A percentile compares a stretch with the other conserved stretches of the same genome.
These are phyloP conservation scores for Clarias gariepinus DNA, from an alignment of 2,113 vertebrate species.

Conservation along the genomic window DNA sequence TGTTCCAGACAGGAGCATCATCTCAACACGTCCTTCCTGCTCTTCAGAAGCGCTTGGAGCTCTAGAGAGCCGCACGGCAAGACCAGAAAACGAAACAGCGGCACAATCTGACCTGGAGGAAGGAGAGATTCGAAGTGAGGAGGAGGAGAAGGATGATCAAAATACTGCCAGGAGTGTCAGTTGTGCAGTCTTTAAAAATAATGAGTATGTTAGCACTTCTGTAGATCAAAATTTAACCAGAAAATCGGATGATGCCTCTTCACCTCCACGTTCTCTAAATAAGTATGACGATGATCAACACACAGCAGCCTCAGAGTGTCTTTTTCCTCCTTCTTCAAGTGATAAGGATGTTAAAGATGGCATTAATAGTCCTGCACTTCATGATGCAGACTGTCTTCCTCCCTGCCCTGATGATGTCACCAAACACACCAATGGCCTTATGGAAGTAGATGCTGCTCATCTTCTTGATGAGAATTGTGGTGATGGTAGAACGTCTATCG, in stretches of 20 bases:
- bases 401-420: no score
- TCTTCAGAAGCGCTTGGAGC: background rate
- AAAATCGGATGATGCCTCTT: background rate
- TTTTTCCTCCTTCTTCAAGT: no score
- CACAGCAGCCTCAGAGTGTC: no score
- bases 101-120: conserved; percentile 62
- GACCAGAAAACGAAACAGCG: conserved; percentile 54
- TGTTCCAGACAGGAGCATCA: background rate
- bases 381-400: no score
- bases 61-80: conserved; percentile 50
- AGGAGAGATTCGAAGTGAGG: conserved; percentile 67
- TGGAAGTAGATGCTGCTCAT: no score
- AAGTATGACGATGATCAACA: no score
- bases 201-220: background rate
- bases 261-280: no score
- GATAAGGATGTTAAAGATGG: no score
- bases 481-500: no score
- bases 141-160: conserved; percentile 47
- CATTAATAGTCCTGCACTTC: no score
- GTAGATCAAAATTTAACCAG: background rate
- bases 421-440: no score
- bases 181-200: background rate
- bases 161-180: background rate
- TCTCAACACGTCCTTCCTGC: background rate
- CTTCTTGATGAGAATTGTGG: no score